phyloP scores from a whole-genome alignment of 2,113 vertebrate genomes.

The Bujurquina vittata region DNA sequence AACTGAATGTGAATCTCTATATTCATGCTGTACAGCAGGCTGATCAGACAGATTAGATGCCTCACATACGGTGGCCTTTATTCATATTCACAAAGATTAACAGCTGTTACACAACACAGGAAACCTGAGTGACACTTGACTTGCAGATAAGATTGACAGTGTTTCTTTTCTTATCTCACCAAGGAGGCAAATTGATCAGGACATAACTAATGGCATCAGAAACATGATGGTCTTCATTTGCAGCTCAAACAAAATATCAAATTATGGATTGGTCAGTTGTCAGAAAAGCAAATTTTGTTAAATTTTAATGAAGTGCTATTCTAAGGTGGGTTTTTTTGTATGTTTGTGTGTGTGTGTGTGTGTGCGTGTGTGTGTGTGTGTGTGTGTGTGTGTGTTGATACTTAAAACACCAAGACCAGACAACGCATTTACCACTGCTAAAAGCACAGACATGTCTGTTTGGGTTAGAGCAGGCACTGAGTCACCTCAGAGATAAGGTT shows the following conservation, averaged over 20 bases:
- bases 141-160: conserved; percentile 60
- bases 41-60: conserved; percentile 57
- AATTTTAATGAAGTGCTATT: conserved; percentile 32
- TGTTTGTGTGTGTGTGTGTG: not conserved
- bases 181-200: conserved; percentile 38
- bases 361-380: no score
- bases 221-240: conserved; percentile 20
- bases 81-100: conserved; percentile 55
- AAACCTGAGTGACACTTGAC: conserved; percentile 62
- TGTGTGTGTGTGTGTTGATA: not conserved
- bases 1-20: conserved; percentile 55
- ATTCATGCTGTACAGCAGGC: conserved; percentile 38
- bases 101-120: conserved; percentile 54
- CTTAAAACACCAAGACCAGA: not conserved
- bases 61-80: conserved; percentile 62
- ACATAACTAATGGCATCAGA: conserved; percentile 26
- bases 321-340: not conserved
- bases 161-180: conserved; percentile 57
- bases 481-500: not conserved
- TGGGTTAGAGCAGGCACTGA: not conserved
- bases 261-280: conserved; percentile 32
- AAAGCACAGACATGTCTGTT: not conserved
- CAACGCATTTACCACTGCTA: conserved; percentile 4
- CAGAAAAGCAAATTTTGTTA: not conserved
- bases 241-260: conserved; percentile 13